Percentiles rank a stretch among this genome's conserved stretches.
Evolutionary conservation across 1,140 invertebrate species (phyloP).

Genomic region (Chymomyza costata): DNA sequence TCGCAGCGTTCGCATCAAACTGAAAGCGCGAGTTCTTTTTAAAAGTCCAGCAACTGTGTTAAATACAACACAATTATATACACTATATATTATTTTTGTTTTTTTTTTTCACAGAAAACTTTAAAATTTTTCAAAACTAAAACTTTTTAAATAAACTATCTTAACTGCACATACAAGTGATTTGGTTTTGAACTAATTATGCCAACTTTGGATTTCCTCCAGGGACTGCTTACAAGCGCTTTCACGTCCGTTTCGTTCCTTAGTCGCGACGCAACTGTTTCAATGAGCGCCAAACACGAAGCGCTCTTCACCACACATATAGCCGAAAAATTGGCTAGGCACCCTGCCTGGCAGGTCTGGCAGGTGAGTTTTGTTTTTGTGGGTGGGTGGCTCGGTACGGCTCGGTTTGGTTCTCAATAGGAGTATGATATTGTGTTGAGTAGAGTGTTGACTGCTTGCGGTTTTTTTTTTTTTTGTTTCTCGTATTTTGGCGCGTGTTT

Average conservation of each 20-base stretch:
- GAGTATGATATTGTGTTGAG: conserved; percentile 32
- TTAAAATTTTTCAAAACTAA: too few relatives aligned
- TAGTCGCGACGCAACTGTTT: conserved; percentile 68
- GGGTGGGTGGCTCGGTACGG: conserved; percentile 9
- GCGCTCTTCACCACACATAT: conserved; percentile 43
- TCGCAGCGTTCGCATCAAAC: conserved; percentile 10
- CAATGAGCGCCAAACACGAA: conserved; percentile 15
- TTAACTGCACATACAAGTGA: too few relatives aligned
- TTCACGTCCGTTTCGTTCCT: conserved; percentile 52
- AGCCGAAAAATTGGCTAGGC: conserved; percentile 29
- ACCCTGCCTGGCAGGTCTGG: conserved; percentile 53
- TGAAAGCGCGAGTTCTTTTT: too few relatives aligned
- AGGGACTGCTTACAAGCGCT: conserved; percentile 32
- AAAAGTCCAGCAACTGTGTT: too few relatives aligned
- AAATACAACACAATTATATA: too few relatives aligned
- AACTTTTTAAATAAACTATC: too few relatives aligned
- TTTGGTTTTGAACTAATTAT: too few relatives aligned
- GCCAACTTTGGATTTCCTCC: too few relatives aligned
- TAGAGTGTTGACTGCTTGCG: conserved; percentile 64
- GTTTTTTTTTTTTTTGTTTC: conserved; percentile 25
- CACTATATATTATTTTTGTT: too few relatives aligned
- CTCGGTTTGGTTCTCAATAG: conserved; percentile 7
- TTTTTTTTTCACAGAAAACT: neutral
- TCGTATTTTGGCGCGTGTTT: conserved; percentile 58
- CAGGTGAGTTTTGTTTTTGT: conserved; percentile 46